Evolutionary conservation across 1,140 invertebrate species (phyloP).

Genomic region (Steinernema khuongi): DNA sequence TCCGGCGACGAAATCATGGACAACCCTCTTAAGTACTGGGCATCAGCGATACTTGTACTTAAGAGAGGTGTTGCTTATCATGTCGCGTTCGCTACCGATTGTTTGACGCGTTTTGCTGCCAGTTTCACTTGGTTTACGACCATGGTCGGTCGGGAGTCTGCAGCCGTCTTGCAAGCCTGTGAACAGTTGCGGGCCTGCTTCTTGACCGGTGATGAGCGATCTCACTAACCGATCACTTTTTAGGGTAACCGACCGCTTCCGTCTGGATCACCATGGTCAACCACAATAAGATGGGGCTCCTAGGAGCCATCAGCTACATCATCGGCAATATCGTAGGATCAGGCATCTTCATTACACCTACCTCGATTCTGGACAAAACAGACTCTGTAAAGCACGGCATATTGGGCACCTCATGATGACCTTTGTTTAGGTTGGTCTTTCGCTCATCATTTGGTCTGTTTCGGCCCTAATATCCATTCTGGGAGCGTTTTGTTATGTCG

Average conservation of each 20-base stretch:
- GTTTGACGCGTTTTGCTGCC: constrained; percentile 1
- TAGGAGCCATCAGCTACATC: constrained; percentile 38
- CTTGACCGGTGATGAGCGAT: background rate
- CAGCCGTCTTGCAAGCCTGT: background rate
- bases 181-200: background rate
- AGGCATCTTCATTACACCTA: constrained; percentile 30
- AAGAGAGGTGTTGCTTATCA: background rate
- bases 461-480: constrained; percentile 45
- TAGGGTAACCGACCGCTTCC: background rate
- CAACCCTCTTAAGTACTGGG: background rate
- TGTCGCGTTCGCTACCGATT: background rate
- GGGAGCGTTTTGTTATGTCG: constrained; percentile 45
- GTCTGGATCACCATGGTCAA: background rate
- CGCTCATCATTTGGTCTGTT: constrained; percentile 40
- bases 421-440: constrained; percentile 46
- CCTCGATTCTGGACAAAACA: constrained; percentile 28
- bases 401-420: background rate
- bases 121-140: background rate
- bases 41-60: background rate
- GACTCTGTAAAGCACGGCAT: constrained; percentile 21
- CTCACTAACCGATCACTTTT: background rate
- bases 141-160: background rate
- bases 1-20: too few relatives aligned
- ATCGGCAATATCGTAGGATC: constrained; percentile 24
- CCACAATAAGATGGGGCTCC: constrained; percentile 38